phyloP scores from a whole-genome alignment of 2,113 vertebrate genomes.

The Pollimyrus isidori region DNA sequence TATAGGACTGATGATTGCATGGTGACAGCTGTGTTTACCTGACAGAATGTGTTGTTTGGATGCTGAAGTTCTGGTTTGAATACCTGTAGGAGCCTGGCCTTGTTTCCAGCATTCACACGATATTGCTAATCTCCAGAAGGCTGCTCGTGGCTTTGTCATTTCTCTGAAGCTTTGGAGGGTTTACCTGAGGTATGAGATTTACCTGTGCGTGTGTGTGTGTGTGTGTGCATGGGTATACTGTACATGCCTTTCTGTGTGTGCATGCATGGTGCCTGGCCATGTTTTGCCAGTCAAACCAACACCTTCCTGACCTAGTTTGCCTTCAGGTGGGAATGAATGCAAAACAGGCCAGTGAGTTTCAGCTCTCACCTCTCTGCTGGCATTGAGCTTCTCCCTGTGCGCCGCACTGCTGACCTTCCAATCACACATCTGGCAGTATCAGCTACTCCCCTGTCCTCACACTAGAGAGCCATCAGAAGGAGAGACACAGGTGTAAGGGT shows the following conservation, averaged over 20 bases:
- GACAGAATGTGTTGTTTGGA: background rate
- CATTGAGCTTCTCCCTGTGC: background rate
- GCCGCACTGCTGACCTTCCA: background rate
- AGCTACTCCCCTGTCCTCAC: background rate
- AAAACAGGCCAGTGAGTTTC: background rate
- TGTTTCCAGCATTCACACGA: background rate
- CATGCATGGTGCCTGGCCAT: background rate
- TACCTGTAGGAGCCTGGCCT: background rate
- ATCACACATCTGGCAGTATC: background rate
- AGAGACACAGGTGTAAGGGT: background rate
- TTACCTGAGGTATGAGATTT: background rate
- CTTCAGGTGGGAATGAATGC: background rate
- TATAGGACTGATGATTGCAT: background rate
- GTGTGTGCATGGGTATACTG: too few relatives aligned
- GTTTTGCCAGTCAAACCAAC: conserved; percentile 11
- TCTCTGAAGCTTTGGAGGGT: background rate
- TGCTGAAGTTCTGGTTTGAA: background rate
- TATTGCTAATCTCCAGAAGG: background rate
- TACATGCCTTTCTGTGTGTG: background rate
- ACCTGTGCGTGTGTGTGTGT: background rate
- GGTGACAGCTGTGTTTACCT: background rate
- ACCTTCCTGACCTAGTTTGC: background rate
- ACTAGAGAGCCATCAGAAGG: background rate
- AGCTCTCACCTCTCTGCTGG: background rate
- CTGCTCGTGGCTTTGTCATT: background rate